phyloP scores from a whole-genome alignment of 1,140 invertebrate species.

The Scaptomyza montana region DNA sequence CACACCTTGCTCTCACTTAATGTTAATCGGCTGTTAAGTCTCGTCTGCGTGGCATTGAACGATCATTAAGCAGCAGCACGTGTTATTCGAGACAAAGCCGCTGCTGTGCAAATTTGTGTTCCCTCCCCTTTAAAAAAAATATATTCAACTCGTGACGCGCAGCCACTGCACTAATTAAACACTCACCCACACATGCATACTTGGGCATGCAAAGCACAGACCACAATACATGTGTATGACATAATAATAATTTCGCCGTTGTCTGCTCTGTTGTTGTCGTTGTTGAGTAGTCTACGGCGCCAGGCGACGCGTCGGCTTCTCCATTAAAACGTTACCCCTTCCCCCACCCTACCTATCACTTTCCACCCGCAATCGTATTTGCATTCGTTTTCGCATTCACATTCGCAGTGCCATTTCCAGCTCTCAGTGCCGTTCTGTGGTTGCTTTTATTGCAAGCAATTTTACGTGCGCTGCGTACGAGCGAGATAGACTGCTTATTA shows the following conservation, averaged over 20 bases:
- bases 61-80: conserved; percentile 51
- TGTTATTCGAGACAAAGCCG: conserved; percentile 43
- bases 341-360: not conserved
- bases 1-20: conserved; percentile 18
- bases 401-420: conserved; percentile 16
- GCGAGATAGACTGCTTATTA: conserved; percentile 66
- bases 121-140: conserved; percentile 1
- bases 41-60: conserved; percentile 64
- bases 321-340: conserved; percentile 35
- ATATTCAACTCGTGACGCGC: conserved; percentile 11
- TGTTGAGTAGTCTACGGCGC: conserved; percentile 34
- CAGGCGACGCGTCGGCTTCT: conserved; percentile 50
- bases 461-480: conserved; percentile 29
- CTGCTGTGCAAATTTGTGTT: conserved; percentile 17
- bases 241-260: conserved; percentile 61
- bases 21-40: conserved; percentile 45
- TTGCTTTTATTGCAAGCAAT: conserved; percentile 38
- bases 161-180: conserved; percentile 46
- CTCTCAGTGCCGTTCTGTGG: conserved; percentile 23
- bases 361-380: conserved; percentile 36
- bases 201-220: conserved; percentile 26
- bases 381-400: conserved; percentile 32
- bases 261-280: conserved; percentile 7
- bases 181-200: conserved; percentile 25
- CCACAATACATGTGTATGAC: conserved; percentile 68